Conservation (phyloP, 2,888 invertebrate species). For the Nephrotoma appendiculata region DNA sequence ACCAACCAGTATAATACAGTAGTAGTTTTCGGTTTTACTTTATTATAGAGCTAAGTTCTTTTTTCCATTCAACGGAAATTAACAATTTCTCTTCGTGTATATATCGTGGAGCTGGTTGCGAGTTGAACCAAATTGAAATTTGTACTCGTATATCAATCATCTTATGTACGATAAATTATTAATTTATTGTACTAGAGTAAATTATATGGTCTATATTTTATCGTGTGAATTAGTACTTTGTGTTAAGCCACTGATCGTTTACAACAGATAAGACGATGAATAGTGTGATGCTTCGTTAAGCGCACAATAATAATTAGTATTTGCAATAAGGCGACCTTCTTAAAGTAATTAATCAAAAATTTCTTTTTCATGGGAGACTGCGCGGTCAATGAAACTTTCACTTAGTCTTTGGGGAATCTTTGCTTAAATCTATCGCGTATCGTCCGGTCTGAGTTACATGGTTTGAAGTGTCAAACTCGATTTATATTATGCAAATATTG, state of each 20-base stretch:
- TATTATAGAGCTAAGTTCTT: background rate
- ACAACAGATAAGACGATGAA: background rate
- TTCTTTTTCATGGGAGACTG: background rate
- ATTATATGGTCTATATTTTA: background rate
- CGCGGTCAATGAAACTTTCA: no score
- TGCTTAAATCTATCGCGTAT: no score
- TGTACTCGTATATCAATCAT: background rate
- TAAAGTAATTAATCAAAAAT: background rate
- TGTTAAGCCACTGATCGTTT: background rate
- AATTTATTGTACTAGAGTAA: background rate
- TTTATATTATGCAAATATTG: no score
- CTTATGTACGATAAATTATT: background rate
- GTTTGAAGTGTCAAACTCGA: no score
- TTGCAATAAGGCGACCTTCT: background rate
- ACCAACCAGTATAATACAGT: background rate
- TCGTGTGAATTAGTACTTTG: background rate
- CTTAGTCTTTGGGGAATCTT: no score
- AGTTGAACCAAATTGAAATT: background rate
- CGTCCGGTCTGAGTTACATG: no score
- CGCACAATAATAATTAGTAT: background rate
- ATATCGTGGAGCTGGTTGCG: background rate
- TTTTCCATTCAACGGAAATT: background rate
- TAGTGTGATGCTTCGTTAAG: background rate
- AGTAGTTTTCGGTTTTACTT: background rate
- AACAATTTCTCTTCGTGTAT: background rate